Base-by-base conservation (phyloP, 1,140 invertebrate genomes). In the Tetramorium simillimum region DNA sequence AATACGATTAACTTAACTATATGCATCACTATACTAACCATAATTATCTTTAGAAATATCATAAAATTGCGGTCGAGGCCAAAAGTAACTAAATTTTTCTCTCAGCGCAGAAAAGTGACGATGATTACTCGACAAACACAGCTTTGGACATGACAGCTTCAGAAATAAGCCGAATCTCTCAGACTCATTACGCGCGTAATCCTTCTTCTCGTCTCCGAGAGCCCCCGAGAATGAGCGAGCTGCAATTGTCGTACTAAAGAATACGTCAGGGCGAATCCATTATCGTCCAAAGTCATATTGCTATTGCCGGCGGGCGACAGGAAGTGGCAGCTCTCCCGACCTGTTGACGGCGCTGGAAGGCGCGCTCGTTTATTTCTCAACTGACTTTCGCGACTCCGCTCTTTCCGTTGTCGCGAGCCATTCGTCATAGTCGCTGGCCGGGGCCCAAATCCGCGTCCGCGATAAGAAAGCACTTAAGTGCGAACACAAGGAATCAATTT, bases 401-500 rank as follows among this genome's bases (percentile, higher is more conserved):
- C 33, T 69, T 58, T 28, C 85, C 85, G 75, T 84, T 65, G 76
- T 72, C 60, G 62, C 88, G 62, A 69, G 43, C 53, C 51, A 82
- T 90, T 85, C 73, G 86, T 91, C 85, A 86, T 90, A 86, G 75
- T 58, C 18, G 46, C 62, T 89, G 89, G 91, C 86, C 62, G 16
- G 24, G 10, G 28, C 53, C 87, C 90, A 92, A 92, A 87, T 92
- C 86, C 87, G 21, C 18, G 21, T 49, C 33, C 58, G 21, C 89
- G 88, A 92, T 92, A 92, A 92, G 86, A 69, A 88, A 86, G 86
- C 88, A 91, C 88, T 92, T 92, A 92, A 92, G 88, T 86, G 86
- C 82, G 86, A 89, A 90, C 89, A 92, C 88, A 89, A 85, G 84
- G 90, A 89, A 91, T 91, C 91, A 91, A 91, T 91, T 91, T 91